These are phyloP conservation scores for Pheosia gnoma DNA, from an alignment of 2,888 invertebrate genomes.

Conservation along the genomic window DNA sequence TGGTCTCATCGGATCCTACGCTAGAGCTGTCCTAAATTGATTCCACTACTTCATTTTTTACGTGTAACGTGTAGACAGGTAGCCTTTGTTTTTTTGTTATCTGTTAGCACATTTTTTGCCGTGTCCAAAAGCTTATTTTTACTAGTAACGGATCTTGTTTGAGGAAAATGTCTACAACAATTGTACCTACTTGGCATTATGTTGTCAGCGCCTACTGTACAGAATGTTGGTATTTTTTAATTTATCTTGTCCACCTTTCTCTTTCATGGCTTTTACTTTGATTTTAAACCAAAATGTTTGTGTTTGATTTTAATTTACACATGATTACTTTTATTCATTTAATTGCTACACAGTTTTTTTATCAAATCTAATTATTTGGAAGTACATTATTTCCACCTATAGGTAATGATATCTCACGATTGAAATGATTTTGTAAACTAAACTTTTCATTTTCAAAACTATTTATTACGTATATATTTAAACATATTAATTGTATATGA, in stretches of 20 bases:
- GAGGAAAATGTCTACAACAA: conserved; percentile 43
- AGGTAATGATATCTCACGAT: too few relatives aligned
- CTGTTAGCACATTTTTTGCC: conserved; percentile 28
- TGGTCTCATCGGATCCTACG: conserved; percentile 16
- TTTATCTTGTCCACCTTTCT: conserved; percentile 2
- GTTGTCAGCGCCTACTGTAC: conserved; percentile 13
- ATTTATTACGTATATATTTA: too few relatives aligned
- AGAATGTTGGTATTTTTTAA: conserved; percentile 1
- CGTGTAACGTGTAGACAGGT: conserved; percentile 21
- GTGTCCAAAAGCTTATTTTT: conserved; percentile 26
- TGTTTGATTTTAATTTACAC: background rate
- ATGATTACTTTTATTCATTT: background rate
- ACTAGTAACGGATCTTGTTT: conserved; percentile 36
- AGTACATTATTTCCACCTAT: background rate
- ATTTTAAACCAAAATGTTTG: background rate
- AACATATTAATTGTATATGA: too few relatives aligned
- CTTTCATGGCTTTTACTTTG: background rate
- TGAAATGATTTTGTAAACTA: too few relatives aligned
- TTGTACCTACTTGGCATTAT: conserved; percentile 8
- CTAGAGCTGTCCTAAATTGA: conserved; percentile 21
- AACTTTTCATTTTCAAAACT: too few relatives aligned
- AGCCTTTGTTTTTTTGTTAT: conserved; percentile 27
- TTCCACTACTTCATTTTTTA: conserved; percentile 29
- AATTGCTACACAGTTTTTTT: background rate
- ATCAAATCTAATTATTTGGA: background rate